These are phyloP conservation scores for Rhinolophus ferrumequinum DNA, from an alignment of 2,113 vertebrate genomes.

Conservation along the genomic window DNA sequence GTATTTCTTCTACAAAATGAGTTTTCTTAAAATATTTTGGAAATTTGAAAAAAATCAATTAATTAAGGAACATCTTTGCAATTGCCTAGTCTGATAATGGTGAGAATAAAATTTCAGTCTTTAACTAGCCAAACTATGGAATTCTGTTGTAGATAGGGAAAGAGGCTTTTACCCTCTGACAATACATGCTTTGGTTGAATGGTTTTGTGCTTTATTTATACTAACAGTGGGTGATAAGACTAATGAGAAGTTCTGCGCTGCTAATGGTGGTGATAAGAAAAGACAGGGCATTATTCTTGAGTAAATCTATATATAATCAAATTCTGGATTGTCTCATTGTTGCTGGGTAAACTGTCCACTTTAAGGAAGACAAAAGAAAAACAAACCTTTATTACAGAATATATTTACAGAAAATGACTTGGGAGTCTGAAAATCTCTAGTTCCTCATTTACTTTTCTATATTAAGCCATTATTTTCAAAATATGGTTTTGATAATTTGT, in stretches of 20 bases:
- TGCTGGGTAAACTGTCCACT: background rate
- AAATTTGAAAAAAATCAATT: background rate
- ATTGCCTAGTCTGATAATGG: background rate
- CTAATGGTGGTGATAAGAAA: slow-evolving; percentile 70
- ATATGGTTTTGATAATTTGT: background rate
- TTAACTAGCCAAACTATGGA: background rate
- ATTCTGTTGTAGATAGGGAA: slow-evolving; percentile 57
- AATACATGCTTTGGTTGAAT: slow-evolving; percentile 33
- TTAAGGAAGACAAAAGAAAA: background rate
- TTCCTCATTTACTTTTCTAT: background rate
- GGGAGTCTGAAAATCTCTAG: background rate
- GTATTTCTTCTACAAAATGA: background rate
- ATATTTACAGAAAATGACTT: background rate
- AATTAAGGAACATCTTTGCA: background rate
- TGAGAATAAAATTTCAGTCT: slow-evolving; percentile 26
- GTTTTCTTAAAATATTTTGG: background rate
- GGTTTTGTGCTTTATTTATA: slow-evolving; percentile 60
- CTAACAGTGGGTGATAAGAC: slow-evolving; percentile 68
- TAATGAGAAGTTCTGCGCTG: slow-evolving; percentile 58
- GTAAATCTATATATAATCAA: slow-evolving; percentile 56
- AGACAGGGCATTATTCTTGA: slow-evolving; percentile 69
- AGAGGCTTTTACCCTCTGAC: slow-evolving; percentile 53
- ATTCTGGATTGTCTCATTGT: background rate
- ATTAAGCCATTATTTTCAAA: background rate
- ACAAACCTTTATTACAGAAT: background rate